Percentiles rank a stretch among this genome's conserved stretches.
Evolutionary conservation across 92 coral and sea anemone genomes (phyloP).

Genomic region (Pocillopora grandis): DNA sequence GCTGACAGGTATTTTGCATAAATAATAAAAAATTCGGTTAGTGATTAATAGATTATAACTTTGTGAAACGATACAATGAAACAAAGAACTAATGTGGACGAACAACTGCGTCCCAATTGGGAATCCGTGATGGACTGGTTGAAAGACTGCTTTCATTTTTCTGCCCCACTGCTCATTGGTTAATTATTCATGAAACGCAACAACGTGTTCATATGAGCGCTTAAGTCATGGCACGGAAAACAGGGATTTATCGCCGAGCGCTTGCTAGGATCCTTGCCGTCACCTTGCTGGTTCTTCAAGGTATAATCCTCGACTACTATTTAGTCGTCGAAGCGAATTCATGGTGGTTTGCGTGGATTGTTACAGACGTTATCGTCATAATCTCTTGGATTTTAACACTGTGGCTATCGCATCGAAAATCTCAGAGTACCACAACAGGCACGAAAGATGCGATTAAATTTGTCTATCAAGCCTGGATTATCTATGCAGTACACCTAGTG

Average conservation of each 20-base stretch:
- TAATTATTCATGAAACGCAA: no score
- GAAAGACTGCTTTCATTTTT: no score
- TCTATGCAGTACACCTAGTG: conserved; percentile 77
- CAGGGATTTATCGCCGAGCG: conserved; percentile 60
- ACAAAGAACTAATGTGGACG: no score
- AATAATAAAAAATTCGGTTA: no score
- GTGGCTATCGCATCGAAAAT: conserved; percentile 68
- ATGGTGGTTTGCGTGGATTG: conserved; percentile 80
- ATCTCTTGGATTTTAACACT: conserved; percentile 76
- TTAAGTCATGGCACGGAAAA: conserved; percentile 40
- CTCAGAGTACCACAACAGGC: neutral
- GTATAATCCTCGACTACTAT: conserved; percentile 72
- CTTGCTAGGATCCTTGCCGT: conserved; percentile 67
- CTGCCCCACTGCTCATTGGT: no score
- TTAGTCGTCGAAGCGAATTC: conserved; percentile 52
- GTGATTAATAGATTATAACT: no score
- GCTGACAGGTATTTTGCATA: no score
- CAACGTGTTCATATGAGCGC: neutral
- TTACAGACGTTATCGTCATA: conserved; percentile 70
- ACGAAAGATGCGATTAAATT: conserved; percentile 72
- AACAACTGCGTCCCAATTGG: no score
- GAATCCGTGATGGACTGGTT: no score
- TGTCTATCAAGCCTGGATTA: conserved; percentile 87
- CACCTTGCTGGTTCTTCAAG: conserved; percentile 69
- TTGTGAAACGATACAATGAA: no score